phyloP scores from a whole-genome alignment of 2,797 vertebrate species.

The Myioborus miniatus region DNA sequence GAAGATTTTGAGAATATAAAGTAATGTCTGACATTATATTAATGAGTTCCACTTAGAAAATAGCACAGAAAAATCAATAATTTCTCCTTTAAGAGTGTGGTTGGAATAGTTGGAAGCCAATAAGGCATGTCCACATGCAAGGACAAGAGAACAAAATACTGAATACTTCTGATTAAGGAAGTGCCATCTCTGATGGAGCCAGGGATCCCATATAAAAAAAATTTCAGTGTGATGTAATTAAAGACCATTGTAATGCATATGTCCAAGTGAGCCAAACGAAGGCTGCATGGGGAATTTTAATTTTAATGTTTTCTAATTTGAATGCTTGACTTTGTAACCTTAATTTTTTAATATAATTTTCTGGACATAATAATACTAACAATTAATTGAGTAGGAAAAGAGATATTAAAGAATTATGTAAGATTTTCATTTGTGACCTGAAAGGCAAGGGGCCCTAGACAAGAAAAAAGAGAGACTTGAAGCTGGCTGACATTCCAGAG shows the following conservation, averaged over 20 bases:
- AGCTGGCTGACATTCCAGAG: neutral
- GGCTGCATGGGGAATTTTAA: neutral
- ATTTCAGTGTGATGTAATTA: conserved; percentile 11
- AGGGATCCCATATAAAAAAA: neutral
- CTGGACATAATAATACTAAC: neutral
- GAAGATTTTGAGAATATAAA: neutral
- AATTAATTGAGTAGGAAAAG: neutral
- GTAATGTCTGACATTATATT: neutral
- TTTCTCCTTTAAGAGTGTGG: neutral
- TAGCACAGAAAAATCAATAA: conserved; percentile 38
- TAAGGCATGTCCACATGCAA: neutral
- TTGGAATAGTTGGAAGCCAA: conserved; percentile 16
- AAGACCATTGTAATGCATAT: neutral
- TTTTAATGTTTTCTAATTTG: conserved; percentile 25
- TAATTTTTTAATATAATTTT: neutral
- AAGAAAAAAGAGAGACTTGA: neutral
- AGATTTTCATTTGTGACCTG: neutral
- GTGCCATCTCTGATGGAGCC: neutral
- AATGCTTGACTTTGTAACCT: neutral
- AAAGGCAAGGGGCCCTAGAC: neutral
- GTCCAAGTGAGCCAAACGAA: neutral
- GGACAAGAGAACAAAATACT: neutral
- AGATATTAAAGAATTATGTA: neutral
- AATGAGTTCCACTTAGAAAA: conserved; percentile 41
- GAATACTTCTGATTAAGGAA: neutral